Base-by-base conservation (phyloP, 2,797 vertebrate species). In the Darevskia nairensis region DNA sequence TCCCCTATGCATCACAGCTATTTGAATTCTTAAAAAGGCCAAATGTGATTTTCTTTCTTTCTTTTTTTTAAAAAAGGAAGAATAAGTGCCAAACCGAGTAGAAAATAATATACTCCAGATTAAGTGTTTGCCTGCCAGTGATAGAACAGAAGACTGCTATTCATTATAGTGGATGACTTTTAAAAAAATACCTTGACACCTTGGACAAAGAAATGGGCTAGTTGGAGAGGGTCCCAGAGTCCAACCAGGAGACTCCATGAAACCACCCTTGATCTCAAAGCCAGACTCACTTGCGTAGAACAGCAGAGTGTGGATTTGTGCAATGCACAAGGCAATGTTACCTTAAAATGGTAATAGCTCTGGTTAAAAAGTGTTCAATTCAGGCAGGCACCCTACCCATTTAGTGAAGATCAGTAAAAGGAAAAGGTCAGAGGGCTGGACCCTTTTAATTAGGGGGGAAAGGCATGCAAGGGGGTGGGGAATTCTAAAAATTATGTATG, bases 21-120 rank as follows among this genome's bases (percentile, higher is more conserved):
- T 69, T 66, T 80, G 55, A 27, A 91, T 7, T 85, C 59, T 59
- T 83, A 88, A 80, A 79, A 71, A 86, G 72, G 76, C 83, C 79
- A 76, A 90, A 90, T 90, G n/a, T 75, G 84, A 23, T 59, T 6
- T 90, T 76, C 90, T 78, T 88, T 50, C 59, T 11, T 1, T 1
- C 15, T 8, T 35, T 61, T 55, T 55, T 55, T 55, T 1, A 15
- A 50, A 50, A 50, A 55, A 55, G 50, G 44, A 29, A 27, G 88
- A 84, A 86, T 6, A 89, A 89, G 78, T 88, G 50, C 74, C 89
- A 89, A 93, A 94, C 80, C 69, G 87, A 77, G 82, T 88, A 81
- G 64, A 92, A 95, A 91, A 81, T 80, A 79, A 88, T 75, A 69
- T 80, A 81, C 15, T 87, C 69, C 66, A 94, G 83, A 93, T 90